A percentile compares a stretch with the other conserved stretches of the same genome.
These are phyloP conservation scores for Listronotus bonariensis DNA, from an alignment of 1,140 invertebrate genomes.

Conservation along the genomic window DNA sequence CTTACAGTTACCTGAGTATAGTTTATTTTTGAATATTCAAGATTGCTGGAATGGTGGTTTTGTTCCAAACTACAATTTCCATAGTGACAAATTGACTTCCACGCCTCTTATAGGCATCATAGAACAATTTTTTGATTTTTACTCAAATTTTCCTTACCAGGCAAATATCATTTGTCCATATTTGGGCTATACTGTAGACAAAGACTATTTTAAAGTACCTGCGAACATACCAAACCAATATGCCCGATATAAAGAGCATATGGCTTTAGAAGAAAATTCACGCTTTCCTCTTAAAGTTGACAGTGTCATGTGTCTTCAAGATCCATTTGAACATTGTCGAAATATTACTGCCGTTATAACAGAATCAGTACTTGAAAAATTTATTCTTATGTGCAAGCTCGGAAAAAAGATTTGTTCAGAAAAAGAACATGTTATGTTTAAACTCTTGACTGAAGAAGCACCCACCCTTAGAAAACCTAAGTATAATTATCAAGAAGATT, in stretches of 20 bases:
- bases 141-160: conserved; percentile 59
- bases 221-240: conserved; percentile 55
- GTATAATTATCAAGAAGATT: conserved; percentile 8
- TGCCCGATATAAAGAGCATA: conserved; percentile 56
- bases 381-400: conserved; percentile 36
- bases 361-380: conserved; percentile 43
- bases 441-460: conserved; percentile 35
- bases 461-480: conserved; percentile 19
- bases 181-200: conserved; percentile 57
- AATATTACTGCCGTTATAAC: conserved; percentile 58
- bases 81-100: conserved; percentile 18
- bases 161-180: conserved; percentile 60
- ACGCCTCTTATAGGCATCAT: conserved; percentile 56
- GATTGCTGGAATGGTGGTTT: conserved; percentile 61
- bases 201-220: conserved; percentile 54
- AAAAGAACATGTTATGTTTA: conserved; percentile 37
- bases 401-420: conserved; percentile 31
- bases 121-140: conserved; percentile 65
- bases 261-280: conserved; percentile 43
- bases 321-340: conserved; percentile 65
- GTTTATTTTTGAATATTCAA: conserved; percentile 47
- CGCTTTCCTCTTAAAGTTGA: conserved; percentile 51
- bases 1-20: conserved; percentile 49
- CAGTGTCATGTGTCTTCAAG: conserved; percentile 63
- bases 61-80: conserved; percentile 34